Evolutionary conservation across 1,140 invertebrate species (phyloP).

Genomic region (Cephus cinctus): DNA sequence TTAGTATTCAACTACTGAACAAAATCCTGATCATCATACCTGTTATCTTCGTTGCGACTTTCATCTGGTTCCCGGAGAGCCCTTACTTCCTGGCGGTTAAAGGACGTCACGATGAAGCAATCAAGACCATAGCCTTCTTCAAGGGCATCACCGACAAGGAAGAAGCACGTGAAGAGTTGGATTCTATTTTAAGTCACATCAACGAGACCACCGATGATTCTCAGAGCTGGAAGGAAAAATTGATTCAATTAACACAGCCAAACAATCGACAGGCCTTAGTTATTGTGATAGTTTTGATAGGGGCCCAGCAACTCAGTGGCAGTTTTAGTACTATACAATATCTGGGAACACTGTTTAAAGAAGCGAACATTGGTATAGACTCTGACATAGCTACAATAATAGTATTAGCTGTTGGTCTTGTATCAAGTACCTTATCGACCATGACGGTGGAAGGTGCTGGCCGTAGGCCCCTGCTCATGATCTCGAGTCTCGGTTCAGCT

Average conservation of each 20-base stretch:
- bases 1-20: slow-evolving; percentile 60
- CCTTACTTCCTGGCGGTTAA: slow-evolving; percentile 69
- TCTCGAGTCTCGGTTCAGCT: slow-evolving; percentile 61
- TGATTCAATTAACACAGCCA: slow-evolving; percentile 33
- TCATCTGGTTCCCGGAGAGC: slow-evolving; percentile 75
- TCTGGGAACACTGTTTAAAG: slow-evolving; percentile 69
- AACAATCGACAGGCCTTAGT: slow-evolving; percentile 66
- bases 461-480: slow-evolving; percentile 66
- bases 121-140: slow-evolving; percentile 62
- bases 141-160: slow-evolving; percentile 54
- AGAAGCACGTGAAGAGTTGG: slow-evolving; percentile 62
- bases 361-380: slow-evolving; percentile 58
- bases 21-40: slow-evolving; percentile 59
- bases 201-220: slow-evolving; percentile 57
- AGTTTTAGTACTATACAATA: slow-evolving; percentile 80
- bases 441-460: slow-evolving; percentile 71
- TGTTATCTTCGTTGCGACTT: slow-evolving; percentile 62
- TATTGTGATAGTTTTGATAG: slow-evolving; percentile 68
- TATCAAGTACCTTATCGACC: slow-evolving; percentile 63
- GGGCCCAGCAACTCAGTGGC: slow-evolving; percentile 76
- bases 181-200: slow-evolving; percentile 61
- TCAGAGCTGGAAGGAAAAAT: slow-evolving; percentile 22
- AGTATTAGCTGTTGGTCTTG: slow-evolving; percentile 69
- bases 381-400: slow-evolving; percentile 64
- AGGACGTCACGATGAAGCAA: slow-evolving; percentile 61